Evolutionary conservation across 2,888 invertebrate genomes (phyloP), one percentile per base, ranked within the genome.

Genomic region (Diarsia brunnea): DNA sequence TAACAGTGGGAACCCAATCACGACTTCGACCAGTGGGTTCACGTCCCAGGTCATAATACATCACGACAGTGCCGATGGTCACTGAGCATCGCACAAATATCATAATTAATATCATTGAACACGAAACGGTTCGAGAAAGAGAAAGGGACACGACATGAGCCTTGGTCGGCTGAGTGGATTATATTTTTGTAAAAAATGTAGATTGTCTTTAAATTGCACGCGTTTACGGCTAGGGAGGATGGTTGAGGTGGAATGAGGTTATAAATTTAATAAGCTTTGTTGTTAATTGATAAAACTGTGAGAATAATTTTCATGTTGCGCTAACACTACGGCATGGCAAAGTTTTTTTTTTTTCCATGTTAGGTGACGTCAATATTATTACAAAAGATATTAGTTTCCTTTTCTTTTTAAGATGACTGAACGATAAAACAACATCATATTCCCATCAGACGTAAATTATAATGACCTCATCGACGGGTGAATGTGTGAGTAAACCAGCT

Each of bases 51-150:
- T 90, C 90, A 85, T 73, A 78, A 84, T 82, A 73, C 85, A 90
- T 92, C 93, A 91, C 92, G 92, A 92, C 88, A 81, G 72, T 55
- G 83, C 81, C 85, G 84, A 85, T 81, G 89, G 84, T 83, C 88
- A 87, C 84, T 82, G 84, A 75, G 76, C 86, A 84, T 82, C 78
- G 70, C 74, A 78, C 81, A 76, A 87, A 55, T 75, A 84, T 82
- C 79, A 85, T 85, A 85, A 82, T 83, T 84, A 77, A 81, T 82
- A 85, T 65, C 78, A 80, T 75, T 85, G 81, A 73, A 80, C 84
- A 75, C 73, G 64, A 85, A 83, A 73, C 65, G 31, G 67, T 75
- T 76, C 67, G 75, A 82, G 78, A 80, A 86, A 84, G 82, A 87
- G 81, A 86, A 86, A 85, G 83, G 82, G 11, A 78, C 79, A 75